Conservation (phyloP, 1,140 invertebrate genomes). For the Aphidius gifuensis region DNA sequence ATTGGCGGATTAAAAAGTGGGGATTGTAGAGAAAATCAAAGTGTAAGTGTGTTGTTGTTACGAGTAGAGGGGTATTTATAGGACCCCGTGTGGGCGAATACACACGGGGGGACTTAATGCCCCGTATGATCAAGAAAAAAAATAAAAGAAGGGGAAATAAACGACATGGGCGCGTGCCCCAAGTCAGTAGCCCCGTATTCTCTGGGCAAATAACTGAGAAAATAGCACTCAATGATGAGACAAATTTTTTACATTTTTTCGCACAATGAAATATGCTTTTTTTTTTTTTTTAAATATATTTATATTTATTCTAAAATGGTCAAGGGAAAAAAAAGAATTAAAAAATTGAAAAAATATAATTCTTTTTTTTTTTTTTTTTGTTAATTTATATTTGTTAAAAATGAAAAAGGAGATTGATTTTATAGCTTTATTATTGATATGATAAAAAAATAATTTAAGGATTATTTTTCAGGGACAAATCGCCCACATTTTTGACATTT, state of each 20-base stretch:
- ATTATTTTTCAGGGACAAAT: slow-evolving; percentile 2
- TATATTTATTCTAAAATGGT: too few species aligned
- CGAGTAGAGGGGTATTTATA: slow-evolving; percentile 1
- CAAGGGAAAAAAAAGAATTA: too few species aligned
- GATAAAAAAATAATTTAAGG: too few species aligned
- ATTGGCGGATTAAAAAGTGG: slow-evolving; percentile 1
- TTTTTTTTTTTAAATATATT: neutral
- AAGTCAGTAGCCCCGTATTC: slow-evolving; percentile 36
- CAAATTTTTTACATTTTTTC: slow-evolving; percentile 4
- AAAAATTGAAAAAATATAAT: too few species aligned
- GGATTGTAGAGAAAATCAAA: neutral
- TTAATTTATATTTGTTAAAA: too few species aligned
- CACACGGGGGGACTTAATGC: neutral
- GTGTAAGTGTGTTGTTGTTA: neutral
- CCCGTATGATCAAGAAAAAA: neutral
- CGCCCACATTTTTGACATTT: slow-evolving; percentile 25
- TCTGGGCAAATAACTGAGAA: too few species aligned
- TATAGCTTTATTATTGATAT: too few species aligned
- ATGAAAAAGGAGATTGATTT: too few species aligned
- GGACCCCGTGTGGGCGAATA: slow-evolving; percentile 22
- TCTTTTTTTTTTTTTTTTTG: too few species aligned
- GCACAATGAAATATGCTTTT: neutral
- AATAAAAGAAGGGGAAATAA: neutral
- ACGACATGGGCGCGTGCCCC: slow-evolving; percentile 42
- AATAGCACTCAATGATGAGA: slow-evolving; percentile 1